Conservation (phyloP, 2,797 vertebrate species). For the Buceros bicornis region DNA sequence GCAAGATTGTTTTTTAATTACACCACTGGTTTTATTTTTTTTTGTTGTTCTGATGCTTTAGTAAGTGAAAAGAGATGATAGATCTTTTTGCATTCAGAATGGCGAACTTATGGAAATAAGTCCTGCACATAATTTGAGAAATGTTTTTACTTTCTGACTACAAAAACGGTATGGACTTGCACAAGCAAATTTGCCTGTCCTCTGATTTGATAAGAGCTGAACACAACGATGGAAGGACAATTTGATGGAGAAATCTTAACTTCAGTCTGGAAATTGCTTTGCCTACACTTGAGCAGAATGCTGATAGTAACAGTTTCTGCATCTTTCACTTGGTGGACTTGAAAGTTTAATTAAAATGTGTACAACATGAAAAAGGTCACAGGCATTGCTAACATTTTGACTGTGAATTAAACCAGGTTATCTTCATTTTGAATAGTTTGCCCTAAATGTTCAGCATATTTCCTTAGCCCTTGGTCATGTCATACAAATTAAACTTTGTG, state of each 20-base stretch:
- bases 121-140: not conserved
- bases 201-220: not conserved
- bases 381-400: not conserved
- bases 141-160: not conserved
- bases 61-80: not conserved
- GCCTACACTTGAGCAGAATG: not conserved
- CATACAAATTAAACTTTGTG: not conserved
- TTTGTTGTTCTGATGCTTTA: not conserved
- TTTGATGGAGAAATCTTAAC: not conserved
- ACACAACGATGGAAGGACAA: not conserved
- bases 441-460: not conserved
- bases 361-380: not conserved
- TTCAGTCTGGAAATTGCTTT: not conserved
- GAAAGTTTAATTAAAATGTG: not conserved
- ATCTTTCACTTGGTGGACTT: not conserved
- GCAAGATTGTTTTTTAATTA: not conserved
- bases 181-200: not conserved
- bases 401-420: not conserved
- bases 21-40: not conserved
- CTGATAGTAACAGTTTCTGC: not conserved
- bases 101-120: not conserved
- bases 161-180: not conserved
- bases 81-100: not conserved
- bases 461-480: not conserved
- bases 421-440: not conserved